Base-by-base conservation (phyloP, 2,113 vertebrate genomes). In the Engystomops pustulosus region DNA sequence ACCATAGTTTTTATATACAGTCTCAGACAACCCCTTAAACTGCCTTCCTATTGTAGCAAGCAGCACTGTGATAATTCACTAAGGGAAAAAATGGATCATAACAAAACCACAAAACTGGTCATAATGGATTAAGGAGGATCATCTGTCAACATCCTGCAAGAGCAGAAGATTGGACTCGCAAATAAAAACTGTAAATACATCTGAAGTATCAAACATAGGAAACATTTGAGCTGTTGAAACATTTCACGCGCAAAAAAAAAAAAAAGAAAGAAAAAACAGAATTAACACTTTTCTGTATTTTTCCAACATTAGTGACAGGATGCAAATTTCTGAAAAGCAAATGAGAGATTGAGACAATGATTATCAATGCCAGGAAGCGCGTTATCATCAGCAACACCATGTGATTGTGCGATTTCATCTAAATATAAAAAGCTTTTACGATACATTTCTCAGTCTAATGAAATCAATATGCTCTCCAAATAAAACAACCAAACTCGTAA, bases 401-500 rank as follows among this genome's bases (percentile, higher is more conserved):
- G 49, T 6, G 30, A 77, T 36, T 30, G 20, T 32, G 70, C 49
- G n/a, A 36, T 36, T 77, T 55, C n/a, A 77, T 77, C 27, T n/a
- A 36, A 55, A 55, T 77, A 36, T 77, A 53, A 53, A 76, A 34
- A 53, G 44, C 27, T 49, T 72, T 76, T 27, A 76, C 44, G 18
- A 34, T 5, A 44, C n/a, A 44, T 65, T 65, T 65, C 58, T 65
- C 60, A 15, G 30, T 79, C 65, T 62, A 62, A 60, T 65, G 15
- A 80, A 80, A 80, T 47, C 20, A 44, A 67, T 14, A 25, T 58
- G 44, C 36, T 32, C 15, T 17, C 4, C 41, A 80, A 47, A 67
- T 65, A 55, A 45, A 80, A 80, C 38, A 30, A 67, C 38, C 62
- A 67, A 80, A 80, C 27, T 67, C 23, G 38, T 79, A 25, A 79